Base-by-base conservation (phyloP, 1,140 invertebrate genomes). In the Cyclargus thomasi region DNA sequence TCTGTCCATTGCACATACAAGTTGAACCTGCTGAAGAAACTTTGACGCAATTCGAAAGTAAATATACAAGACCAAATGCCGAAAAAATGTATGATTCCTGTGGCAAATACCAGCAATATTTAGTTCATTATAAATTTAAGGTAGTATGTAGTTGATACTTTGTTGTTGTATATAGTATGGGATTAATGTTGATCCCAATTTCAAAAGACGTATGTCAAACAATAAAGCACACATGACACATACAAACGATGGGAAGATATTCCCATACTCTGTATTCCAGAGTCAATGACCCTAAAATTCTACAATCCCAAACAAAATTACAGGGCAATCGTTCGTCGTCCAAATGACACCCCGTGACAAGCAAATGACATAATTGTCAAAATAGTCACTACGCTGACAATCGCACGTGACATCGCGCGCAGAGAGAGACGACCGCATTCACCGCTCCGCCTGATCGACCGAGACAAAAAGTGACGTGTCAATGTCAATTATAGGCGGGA, bases 351-450 rank as follows among this genome's bases (percentile, higher is more conserved):
- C 86, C 85, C 79, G 81, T 82, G 82, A 84, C 85, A 85, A 77
- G 77, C 86, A 88, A 90, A 90, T 90, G 85, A 90, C 87, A 90
- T 90, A 90, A 90, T 90, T 90, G 87, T 90, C 87, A 83, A 88
- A 90, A 88, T 88, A 85, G 85, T 87, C 80, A 85, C 82, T 80
- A 72, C 85, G 74, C 75, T 83, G 85, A 86, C 81, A 81, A 66
- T 74, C 80, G 86, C 86, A 90, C 87, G 87, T 90, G 87, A 90
- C 85, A 88, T 75, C 73, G 73, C 69, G 70, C 71, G 21, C 14
- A 62, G 78, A 82, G 22, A 72, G 79, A 81, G 82, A 90, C 59
- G 62, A 36, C 68, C 16, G 63, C 73, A 82, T 63, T 4, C 55
- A 6, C 14, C 18, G 55, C 16, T 20, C 18, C 6, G 6, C 0